These are phyloP conservation scores for Drosophila azteca DNA, from an alignment of 1,140 invertebrate genomes.

Conservation along the genomic window DNA sequence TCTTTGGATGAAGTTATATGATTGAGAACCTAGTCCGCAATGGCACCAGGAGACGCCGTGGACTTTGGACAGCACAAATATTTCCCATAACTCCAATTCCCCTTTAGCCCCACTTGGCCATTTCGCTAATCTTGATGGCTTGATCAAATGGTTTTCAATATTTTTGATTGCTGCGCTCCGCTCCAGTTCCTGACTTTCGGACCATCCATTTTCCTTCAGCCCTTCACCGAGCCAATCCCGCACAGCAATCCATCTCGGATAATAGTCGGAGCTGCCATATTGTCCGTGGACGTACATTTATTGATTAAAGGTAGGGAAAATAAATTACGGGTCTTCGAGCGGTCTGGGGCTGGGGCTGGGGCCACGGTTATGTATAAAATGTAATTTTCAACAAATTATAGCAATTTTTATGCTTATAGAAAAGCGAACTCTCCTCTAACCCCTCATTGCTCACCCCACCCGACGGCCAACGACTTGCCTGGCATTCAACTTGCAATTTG, in stretches of 20 bases:
- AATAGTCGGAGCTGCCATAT: slow-evolving; percentile 61
- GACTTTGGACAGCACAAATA: too few species aligned
- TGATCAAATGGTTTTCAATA: slow-evolving; percentile 47
- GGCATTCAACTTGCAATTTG: slow-evolving; percentile 72
- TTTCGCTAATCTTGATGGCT: slow-evolving; percentile 26
- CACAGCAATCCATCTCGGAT: slow-evolving; percentile 70
- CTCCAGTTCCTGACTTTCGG: slow-evolving; percentile 46
- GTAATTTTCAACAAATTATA: slow-evolving; percentile 83
- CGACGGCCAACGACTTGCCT: background rate
- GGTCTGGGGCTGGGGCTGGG: background rate
- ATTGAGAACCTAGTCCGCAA: too few species aligned
- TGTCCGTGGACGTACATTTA: slow-evolving; percentile 57
- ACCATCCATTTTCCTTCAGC: slow-evolving; percentile 16
- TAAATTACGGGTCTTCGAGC: slow-evolving; percentile 17
- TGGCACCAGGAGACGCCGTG: too few species aligned
- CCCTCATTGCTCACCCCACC: too few species aligned
- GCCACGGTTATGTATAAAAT: slow-evolving; percentile 75
- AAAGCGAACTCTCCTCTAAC: slow-evolving; percentile 44
- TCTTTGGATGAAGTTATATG: too few species aligned
- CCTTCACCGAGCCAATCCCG: slow-evolving; percentile 12
- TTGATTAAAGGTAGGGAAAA: slow-evolving; percentile 65
- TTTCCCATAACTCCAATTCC: too few species aligned
- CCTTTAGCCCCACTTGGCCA: too few species aligned
- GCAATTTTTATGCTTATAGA: slow-evolving; percentile 83
- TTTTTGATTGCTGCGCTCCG: slow-evolving; percentile 37